Evolutionary conservation across 2,888 invertebrate species (phyloP).

Genomic region (Cistogaster globosa): DNA sequence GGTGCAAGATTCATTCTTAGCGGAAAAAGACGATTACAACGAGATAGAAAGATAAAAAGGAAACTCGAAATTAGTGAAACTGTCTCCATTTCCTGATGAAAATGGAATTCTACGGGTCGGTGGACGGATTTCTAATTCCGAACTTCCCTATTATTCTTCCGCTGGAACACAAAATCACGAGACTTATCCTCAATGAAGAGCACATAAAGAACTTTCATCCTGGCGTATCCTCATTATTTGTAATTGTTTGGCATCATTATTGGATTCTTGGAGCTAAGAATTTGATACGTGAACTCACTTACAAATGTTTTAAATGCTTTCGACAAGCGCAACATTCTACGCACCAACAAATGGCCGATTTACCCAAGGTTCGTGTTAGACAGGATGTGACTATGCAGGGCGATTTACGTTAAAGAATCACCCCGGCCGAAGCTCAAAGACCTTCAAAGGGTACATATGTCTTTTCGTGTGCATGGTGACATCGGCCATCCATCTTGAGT

Average conservation of each 20-base stretch:
- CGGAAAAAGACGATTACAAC: neutral
- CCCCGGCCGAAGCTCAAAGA: neutral
- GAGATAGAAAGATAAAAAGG: neutral
- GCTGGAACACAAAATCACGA: constrained; percentile 19
- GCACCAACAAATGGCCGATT: constrained; percentile 51
- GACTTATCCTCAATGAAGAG: constrained; percentile 41
- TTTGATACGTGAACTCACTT: constrained; percentile 46
- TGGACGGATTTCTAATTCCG: too few relatives aligned
- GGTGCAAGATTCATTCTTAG: constrained; percentile 32
- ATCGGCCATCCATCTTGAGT: constrained; percentile 35
- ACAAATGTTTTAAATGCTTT: constrained; percentile 54
- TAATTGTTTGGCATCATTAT: constrained; percentile 64
- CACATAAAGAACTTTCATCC: constrained; percentile 53
- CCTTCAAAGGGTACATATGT: constrained; percentile 24
- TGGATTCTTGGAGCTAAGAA: constrained; percentile 67
- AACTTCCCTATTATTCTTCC: constrained; percentile 62
- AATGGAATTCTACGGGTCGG: neutral
- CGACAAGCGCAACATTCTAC: constrained; percentile 31
- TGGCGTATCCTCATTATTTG: constrained; percentile 64
- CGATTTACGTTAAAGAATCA: constrained; percentile 23
- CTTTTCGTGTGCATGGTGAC: constrained; percentile 52
- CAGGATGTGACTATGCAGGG: constrained; percentile 59
- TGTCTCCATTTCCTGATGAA: constrained; percentile 54
- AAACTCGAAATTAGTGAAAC: constrained; percentile 22
- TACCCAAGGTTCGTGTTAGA: constrained; percentile 49